Percentiles rank a stretch among this genome's conserved stretches.
Evolutionary conservation across 2,797 vertebrate genomes (phyloP).

Genomic region (Chelon auratus): DNA sequence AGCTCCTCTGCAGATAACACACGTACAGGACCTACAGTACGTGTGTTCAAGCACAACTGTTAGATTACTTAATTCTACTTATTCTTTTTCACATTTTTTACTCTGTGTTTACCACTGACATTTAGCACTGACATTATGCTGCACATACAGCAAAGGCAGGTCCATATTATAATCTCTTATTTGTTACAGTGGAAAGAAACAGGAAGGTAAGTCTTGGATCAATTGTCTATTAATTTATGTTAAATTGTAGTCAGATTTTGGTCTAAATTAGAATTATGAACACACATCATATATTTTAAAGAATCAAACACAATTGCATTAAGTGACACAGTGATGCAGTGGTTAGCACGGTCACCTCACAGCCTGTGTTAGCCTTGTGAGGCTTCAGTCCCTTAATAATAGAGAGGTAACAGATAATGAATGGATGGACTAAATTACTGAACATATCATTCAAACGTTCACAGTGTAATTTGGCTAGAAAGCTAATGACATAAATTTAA

Average conservation of each 20-base stretch:
- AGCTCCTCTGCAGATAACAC: not conserved
- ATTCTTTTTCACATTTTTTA: too few species aligned
- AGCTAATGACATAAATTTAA: too few species aligned
- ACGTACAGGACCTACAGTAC: not conserved
- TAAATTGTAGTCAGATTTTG: not conserved
- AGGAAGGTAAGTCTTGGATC: not conserved
- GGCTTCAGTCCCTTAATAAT: too few species aligned
- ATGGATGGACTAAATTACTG: not conserved
- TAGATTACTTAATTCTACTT: not conserved
- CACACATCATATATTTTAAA: not conserved
- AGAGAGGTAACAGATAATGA: too few species aligned
- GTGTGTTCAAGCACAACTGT: constrained; percentile 2
- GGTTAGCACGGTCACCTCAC: too few species aligned
- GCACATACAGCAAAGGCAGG: not conserved
- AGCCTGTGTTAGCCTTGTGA: too few species aligned
- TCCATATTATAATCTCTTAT: not conserved
- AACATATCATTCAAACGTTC: not conserved
- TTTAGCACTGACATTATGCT: too few species aligned
- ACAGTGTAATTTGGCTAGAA: not conserved
- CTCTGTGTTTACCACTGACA: too few species aligned
- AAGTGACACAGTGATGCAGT: too few species aligned
- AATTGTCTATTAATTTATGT: not conserved
- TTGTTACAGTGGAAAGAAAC: not conserved
- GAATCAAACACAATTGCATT: too few species aligned
- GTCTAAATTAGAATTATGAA: not conserved